Conservation (phyloP, 2,797 vertebrate genomes). For the Lepidocolaptes lacrymiger region DNA sequence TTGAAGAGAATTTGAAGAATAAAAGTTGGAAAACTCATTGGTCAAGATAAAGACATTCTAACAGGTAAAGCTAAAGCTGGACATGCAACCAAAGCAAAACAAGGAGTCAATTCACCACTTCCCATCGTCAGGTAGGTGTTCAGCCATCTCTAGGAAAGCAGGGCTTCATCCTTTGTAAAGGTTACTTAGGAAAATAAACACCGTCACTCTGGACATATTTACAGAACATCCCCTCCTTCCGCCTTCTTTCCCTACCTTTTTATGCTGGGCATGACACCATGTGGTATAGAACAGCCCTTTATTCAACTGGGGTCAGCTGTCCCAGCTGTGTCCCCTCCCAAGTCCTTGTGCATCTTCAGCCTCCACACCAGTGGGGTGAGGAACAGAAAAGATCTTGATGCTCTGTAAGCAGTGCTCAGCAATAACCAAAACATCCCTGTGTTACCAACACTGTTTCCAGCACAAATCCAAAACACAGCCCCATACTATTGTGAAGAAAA, state of each 20-base stretch:
- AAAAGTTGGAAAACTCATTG: neutral
- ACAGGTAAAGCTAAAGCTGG: neutral
- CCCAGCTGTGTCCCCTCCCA: neutral
- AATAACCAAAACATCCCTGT: rapidly evolving
- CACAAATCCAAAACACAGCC: neutral
- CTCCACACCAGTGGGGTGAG: rapidly evolving
- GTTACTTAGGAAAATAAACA: neutral
- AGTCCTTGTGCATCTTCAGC: neutral
- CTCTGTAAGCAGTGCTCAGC: neutral
- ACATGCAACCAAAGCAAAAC: neutral
- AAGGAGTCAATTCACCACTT: neutral
- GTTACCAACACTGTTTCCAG: neutral
- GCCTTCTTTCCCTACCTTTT: neutral
- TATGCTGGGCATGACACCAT: neutral
- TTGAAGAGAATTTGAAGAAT: neutral
- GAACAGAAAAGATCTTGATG: neutral
- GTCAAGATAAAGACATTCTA: neutral
- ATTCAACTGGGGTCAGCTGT: neutral
- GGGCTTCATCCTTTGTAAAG: rapidly evolving
- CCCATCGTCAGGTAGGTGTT: neutral
- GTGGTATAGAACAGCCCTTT: neutral
- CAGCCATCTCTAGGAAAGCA: neutral
- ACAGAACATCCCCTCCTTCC: neutral
- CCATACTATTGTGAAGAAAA: neutral
- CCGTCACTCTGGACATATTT: neutral